Evolutionary conservation across 1,140 invertebrate genomes (phyloP).

Genomic region (Cydia amplana): DNA sequence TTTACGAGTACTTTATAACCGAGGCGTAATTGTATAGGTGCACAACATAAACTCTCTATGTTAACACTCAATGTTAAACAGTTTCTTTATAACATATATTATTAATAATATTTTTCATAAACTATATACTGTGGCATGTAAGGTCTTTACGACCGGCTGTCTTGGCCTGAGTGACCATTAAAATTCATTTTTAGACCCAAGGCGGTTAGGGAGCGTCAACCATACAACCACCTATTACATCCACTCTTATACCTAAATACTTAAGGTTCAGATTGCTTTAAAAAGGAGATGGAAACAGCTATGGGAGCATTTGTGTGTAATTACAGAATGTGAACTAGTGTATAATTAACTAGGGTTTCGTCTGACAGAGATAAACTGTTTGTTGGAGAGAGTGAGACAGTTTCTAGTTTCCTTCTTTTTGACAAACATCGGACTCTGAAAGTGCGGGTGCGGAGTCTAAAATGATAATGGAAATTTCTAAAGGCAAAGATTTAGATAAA

Average conservation of each 20-base stretch:
- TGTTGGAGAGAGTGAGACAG: background rate
- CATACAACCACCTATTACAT: background rate
- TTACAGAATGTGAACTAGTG: conserved; percentile 9
- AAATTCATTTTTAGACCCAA: conserved; percentile 17
- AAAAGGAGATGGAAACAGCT: background rate
- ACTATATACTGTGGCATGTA: background rate
- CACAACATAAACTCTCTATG: too few species aligned
- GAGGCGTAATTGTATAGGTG: too few species aligned
- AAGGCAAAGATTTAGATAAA: too few species aligned
- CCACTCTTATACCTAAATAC: background rate
- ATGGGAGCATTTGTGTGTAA: background rate
- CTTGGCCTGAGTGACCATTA: conserved; percentile 22
- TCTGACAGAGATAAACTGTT: background rate
- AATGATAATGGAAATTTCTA: background rate
- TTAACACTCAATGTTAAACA: too few species aligned
- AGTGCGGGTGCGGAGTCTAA: background rate
- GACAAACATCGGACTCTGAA: background rate
- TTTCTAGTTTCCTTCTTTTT: background rate
- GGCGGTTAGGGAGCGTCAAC: background rate
- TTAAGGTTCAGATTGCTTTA: background rate
- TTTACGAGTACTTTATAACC: too few species aligned
- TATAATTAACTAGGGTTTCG: background rate
- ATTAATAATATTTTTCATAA: background rate
- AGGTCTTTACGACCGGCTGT: conserved; percentile 18
- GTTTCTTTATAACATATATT: background rate